Percentiles rank a stretch among this genome's conserved stretches.
Conservation (phyloP, 2,113 vertebrate species). For the Oenanthe oenanthe region DNA sequence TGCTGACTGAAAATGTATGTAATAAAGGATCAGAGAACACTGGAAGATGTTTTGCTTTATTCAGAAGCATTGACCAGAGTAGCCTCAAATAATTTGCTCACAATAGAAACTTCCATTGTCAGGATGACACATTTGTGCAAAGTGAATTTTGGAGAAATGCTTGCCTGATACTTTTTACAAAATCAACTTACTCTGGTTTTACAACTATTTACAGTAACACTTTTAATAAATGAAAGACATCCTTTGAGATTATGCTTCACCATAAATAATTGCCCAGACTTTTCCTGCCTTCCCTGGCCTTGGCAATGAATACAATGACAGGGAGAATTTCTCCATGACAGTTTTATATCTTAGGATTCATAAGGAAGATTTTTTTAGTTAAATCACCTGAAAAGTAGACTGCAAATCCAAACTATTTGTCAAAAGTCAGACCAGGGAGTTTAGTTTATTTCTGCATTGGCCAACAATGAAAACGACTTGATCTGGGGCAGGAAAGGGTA, state of each 20-base stretch:
- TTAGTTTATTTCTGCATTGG: background rate
- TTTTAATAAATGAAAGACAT: background rate
- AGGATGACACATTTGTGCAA: background rate
- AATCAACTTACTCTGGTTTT: constrained; percentile 12
- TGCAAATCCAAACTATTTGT: background rate
- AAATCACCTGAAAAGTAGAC: background rate
- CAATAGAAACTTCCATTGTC: background rate
- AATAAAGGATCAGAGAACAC: background rate
- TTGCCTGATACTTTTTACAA: background rate
- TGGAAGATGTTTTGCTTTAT: background rate
- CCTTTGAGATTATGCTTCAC: background rate
- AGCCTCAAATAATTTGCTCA: background rate
- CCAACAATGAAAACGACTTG: background rate
- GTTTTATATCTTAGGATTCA: background rate
- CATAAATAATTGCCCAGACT: constrained; percentile 25
- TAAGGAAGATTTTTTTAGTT: background rate
- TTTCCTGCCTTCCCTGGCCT: constrained; percentile 44
- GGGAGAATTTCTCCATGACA: background rate
- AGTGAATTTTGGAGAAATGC: constrained; percentile 7
- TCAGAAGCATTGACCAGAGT: background rate
- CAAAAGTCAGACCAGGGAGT: background rate
- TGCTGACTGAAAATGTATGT: background rate
- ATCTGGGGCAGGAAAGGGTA: background rate
- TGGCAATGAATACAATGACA: background rate
- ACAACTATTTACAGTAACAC: background rate